Evolutionary conservation across 2,113 vertebrate species (phyloP), one percentile per base, ranked within the genome.

Genomic region (Calyptommatus sinebrachiatus): DNA sequence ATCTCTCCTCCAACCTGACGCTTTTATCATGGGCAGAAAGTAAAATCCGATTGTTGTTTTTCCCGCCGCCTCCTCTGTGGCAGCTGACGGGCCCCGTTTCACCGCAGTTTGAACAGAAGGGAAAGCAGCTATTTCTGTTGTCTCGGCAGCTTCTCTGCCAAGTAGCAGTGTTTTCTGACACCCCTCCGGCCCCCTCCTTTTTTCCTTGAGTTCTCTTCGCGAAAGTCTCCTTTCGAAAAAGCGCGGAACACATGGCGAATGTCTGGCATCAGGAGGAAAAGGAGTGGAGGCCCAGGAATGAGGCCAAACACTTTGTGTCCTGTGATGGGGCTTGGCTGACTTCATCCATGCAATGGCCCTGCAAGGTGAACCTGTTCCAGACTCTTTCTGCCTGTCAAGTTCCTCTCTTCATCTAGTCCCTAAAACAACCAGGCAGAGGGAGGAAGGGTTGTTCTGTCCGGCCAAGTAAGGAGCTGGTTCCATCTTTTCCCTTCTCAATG

Each of bases 51-150:
- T 35, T 5, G 22, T 35, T 63, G 29, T 35, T 75, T 35, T 75
- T 5, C 35, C 35, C 35, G 3, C 35, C 35, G 3, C 0, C 65
- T 84, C 0, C 65, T 84, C 57, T 79, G 65, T 35, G 65, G 84
- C 84, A 63, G 62, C 29, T 22, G 66, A 22, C 73, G 41, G 2
- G 87, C 4, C 35, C 85, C 78, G 0, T 82, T 85, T 86, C 87
- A 85, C 79, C 76, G 87, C 1, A 61, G 85, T 87, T 86, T 18
- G 8, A 80, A 86, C 50, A 86, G 86, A 87, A 92, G 90, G 90
- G 89, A 86, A 86, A 90, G 85, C 86, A 86, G 85, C 89, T 87
- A 87, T 87, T 91, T 91, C 88, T 85, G 89, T 89, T 80, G 62
- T 81, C 89, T 86, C 86, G 86, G 14, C 86, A 85, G 24, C 90